phyloP scores from a whole-genome alignment of 2,888 invertebrate genomes.

The Hypomecis atomaria region DNA sequence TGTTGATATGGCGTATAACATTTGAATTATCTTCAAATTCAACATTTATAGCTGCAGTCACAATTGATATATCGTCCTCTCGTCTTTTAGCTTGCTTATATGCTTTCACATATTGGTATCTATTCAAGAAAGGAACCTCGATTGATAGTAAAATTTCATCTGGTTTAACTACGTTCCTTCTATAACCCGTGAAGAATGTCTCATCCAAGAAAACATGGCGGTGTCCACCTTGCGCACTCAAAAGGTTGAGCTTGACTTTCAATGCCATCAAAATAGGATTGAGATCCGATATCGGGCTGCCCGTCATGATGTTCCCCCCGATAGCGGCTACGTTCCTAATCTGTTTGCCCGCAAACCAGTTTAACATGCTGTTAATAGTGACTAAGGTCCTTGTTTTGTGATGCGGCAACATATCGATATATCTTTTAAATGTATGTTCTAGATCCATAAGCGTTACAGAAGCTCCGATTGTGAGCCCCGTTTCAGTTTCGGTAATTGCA shows the following conservation, averaged over 20 bases:
- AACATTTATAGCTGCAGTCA: conserved; percentile 91
- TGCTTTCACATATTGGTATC: conserved; percentile 89
- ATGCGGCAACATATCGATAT: conserved; percentile 84
- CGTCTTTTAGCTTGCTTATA: conserved; percentile 94
- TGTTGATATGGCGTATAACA: conserved; percentile 84
- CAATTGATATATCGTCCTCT: conserved; percentile 96
- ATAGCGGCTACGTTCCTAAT: conserved; percentile 97
- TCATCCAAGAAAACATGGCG: conserved; percentile 89
- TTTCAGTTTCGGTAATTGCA: conserved; percentile 80
- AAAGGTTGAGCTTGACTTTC: conserved; percentile 89
- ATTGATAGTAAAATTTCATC: conserved; percentile 91
- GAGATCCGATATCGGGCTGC: conserved; percentile 97
- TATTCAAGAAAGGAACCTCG: conserved; percentile 87
- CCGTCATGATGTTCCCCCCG: conserved; percentile 97
- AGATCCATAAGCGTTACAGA: conserved; percentile 92
- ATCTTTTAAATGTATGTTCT: conserved; percentile 86
- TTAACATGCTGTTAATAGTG: conserved; percentile 92
- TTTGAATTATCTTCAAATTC: conserved; percentile 82
- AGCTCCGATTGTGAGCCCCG: conserved; percentile 90
- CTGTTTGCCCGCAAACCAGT: conserved; percentile 98
- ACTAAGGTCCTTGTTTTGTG: conserved; percentile 87
- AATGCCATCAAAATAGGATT: conserved; percentile 96
- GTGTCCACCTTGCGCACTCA: conserved; percentile 81
- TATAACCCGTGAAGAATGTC: conserved; percentile 91
- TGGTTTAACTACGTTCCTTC: conserved; percentile 88